phyloP scores from a whole-genome alignment of 1,140 invertebrate genomes.

The Dermatophagoides farinae region DNA sequence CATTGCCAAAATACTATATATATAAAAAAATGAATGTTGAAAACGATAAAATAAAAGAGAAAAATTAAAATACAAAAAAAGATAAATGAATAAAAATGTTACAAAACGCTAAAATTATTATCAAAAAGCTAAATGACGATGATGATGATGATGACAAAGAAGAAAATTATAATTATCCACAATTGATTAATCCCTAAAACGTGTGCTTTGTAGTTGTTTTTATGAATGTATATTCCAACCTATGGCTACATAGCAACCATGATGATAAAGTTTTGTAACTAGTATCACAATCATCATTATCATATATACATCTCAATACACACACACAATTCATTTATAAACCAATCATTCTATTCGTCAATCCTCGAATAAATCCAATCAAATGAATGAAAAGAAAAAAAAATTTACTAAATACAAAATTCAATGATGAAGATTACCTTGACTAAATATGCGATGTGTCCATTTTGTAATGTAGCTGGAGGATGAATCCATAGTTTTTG shows the following conservation, averaged over 20 bases:
- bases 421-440: constrained; percentile 43
- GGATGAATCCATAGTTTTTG: constrained; percentile 75
- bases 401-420: not conserved
- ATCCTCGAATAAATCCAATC: too few relatives aligned
- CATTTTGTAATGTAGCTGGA: constrained; percentile 71
- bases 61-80: not conserved
- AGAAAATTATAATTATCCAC: too few relatives aligned
- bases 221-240: too few relatives aligned
- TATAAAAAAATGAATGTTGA: constrained; percentile 30
- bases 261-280: too few relatives aligned
- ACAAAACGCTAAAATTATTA: not conserved
- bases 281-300: too few relatives aligned
- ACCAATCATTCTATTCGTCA: too few relatives aligned
- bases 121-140: not conserved
- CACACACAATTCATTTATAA: too few relatives aligned
- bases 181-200: too few relatives aligned
- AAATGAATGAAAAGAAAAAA: not conserved
- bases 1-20: constrained; percentile 69
- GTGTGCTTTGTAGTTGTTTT: too few relatives aligned
- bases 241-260: too few relatives aligned
- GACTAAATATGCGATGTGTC: constrained; percentile 86
- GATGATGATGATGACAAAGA: too few relatives aligned
- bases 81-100: not conserved
- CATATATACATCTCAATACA: too few relatives aligned
- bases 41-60: not conserved